Evolutionary conservation across 2,113 vertebrate species (phyloP).

Genomic region (Parus major): DNA sequence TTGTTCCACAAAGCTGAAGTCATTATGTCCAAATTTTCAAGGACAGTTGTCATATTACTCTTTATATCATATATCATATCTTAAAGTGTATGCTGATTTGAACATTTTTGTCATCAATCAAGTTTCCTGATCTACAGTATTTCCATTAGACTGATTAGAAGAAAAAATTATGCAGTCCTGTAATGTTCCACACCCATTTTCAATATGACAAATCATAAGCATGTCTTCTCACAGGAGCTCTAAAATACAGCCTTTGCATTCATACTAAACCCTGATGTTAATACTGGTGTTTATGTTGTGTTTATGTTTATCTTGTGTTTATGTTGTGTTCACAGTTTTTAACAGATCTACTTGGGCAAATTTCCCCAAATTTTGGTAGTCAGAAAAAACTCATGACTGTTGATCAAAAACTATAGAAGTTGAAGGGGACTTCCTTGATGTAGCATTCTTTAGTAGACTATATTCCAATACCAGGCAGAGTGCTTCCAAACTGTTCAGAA

Average conservation of each 20-base stretch:
- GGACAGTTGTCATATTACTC: neutral
- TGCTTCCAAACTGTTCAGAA: neutral
- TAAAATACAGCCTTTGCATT: neutral
- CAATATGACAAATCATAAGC: neutral
- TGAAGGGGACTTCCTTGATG: neutral
- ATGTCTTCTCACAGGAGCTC: neutral
- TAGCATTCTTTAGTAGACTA: neutral
- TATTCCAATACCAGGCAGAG: neutral
- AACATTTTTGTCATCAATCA: neutral
- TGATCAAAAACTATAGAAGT: neutral
- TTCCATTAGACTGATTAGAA: neutral
- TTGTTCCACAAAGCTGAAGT: neutral
- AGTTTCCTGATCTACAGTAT: neutral
- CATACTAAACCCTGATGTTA: neutral
- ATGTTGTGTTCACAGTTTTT: neutral
- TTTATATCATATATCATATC: neutral
- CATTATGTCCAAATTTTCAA: neutral
- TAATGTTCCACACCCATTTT: neutral
- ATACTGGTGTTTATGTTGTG: neutral
- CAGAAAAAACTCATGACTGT: neutral
- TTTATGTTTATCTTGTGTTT: too few relatives aligned
- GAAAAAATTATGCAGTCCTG: neutral
- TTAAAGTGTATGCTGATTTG: neutral
- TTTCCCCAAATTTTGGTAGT: neutral
- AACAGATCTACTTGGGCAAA: neutral